phyloP scores from a whole-genome alignment of 2,888 invertebrate species.

The Clusia tigrina region DNA sequence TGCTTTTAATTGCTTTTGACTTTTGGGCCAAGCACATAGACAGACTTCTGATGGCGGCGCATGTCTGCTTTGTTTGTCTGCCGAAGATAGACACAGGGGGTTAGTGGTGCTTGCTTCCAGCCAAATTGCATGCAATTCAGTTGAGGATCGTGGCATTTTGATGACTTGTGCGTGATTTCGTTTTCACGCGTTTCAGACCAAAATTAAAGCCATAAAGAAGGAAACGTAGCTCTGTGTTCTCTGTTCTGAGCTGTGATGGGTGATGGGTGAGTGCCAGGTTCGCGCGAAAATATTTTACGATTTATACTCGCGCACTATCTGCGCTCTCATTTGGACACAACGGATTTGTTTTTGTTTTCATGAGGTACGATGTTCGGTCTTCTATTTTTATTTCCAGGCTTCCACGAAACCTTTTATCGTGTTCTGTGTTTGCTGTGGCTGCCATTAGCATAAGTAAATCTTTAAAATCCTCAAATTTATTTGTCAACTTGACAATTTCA shows the following conservation, averaged over 20 bases:
- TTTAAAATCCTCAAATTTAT: constrained; percentile 57
- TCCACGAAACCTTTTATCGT: constrained; percentile 5
- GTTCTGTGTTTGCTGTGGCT: constrained; percentile 38
- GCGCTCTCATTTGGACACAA: no score
- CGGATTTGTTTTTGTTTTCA: no score
- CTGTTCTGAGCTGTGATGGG: no score
- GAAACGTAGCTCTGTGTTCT: no score
- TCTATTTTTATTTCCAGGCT: background rate
- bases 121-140: background rate
- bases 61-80: no score
- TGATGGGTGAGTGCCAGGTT: no score
- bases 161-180: constrained; percentile 32
- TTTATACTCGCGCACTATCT: no score
- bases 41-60: no score
- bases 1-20: constrained; percentile 29
- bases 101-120: background rate
- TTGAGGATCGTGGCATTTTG: constrained; percentile 31
- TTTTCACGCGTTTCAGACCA: constrained; percentile 30
- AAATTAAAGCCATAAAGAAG: background rate
- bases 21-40: constrained; percentile 8
- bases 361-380: no score
- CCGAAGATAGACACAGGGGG: background rate
- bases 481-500: constrained; percentile 62
- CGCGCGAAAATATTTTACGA: no score
- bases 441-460: constrained; percentile 57